Evolutionary conservation across 1,140 invertebrate species (phyloP).

Genomic region (Phortica variegata): DNA sequence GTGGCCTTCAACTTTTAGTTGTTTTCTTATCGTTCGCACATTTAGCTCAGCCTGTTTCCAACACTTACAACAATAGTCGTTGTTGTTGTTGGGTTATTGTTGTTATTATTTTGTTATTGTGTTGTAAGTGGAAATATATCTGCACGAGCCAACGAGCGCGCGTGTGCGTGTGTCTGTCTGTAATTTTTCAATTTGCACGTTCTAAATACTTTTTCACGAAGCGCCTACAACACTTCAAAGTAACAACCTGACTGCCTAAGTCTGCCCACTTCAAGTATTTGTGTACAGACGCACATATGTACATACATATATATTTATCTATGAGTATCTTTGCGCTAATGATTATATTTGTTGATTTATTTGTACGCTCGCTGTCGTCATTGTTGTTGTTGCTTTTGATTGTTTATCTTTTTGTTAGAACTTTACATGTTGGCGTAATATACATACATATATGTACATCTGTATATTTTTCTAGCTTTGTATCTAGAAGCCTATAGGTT

Average conservation of each 20-base stretch:
- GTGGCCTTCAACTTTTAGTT: conserved; percentile 53
- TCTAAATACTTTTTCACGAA: conserved; percentile 30
- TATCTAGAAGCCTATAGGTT: too few relatives aligned
- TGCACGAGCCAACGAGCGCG: conserved; percentile 22
- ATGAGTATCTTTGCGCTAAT: conserved; percentile 33
- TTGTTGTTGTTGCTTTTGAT: conserved; percentile 11
- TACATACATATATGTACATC: too few relatives aligned
- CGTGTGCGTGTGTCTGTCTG: not conserved
- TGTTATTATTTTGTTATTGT: too few relatives aligned
- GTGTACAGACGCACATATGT: too few relatives aligned
- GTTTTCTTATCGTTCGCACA: conserved; percentile 44
- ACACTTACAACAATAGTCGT: too few relatives aligned
- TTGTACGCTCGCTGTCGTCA: conserved; percentile 24
- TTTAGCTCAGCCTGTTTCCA: too few relatives aligned
- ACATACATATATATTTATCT: too few relatives aligned
- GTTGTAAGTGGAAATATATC: too few relatives aligned
- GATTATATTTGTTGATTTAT: conserved; percentile 53
- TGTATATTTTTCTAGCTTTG: too few relatives aligned
- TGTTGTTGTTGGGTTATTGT: too few relatives aligned
- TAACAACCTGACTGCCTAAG: not conserved
- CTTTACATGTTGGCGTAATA: conserved; percentile 53
- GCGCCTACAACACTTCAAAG: conserved; percentile 2
- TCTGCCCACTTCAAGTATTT: too few relatives aligned
- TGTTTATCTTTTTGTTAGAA: conserved; percentile 52
- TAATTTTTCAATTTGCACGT: conserved; percentile 51